Evolutionary conservation across 2,888 invertebrate genomes (phyloP), one percentile per base, ranked within the genome.

Genomic region (Calameuta idolon): DNA sequence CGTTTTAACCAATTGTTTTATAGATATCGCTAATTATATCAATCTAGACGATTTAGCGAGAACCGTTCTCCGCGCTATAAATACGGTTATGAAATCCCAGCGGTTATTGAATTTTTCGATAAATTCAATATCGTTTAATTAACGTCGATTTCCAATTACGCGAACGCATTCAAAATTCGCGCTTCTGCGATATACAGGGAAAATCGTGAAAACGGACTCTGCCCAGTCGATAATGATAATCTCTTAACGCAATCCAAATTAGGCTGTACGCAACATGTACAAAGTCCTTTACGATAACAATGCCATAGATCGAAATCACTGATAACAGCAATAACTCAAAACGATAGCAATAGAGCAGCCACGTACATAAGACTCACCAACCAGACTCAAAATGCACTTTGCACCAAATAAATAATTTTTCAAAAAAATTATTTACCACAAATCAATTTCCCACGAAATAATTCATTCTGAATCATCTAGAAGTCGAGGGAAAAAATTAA

Each of bases 221-320:
- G 23, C 0, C 23, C 55, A 55, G 23, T 69, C 55, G 23, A 35
- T n/a, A 15, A 76, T 76, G 75, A 77, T 88, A 88, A 89, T 89
- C 88, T 88, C 86, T 85, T 84, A 84, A 81, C 77, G 85, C 87
- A 86, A 87, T 86, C 86, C 86, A 85, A 85, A 87, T 85, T 86
- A 84, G 84, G 85, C 84, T 85, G 83, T 80, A 81, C 77, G 79
- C 79, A 81, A 81, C 83, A 83, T 81, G 84, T 84, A 84, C 84
- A 85, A 83, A 81, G 85, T 85, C 86, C 85, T 84, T 87, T 84
- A 85, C 86, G 88, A 87, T 89, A 88, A 86, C 87, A 82, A 84
- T 80, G 80, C 86, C 86, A 87, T 87, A 88, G 86, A 88, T 88
- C 87, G 86, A 87, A 85, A 85, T 86, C 83, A 82, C 84, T 83